Evolutionary conservation across 2,113 vertebrate species (phyloP), one percentile per base, ranked within the genome.

Genomic region (Indicator indicator): DNA sequence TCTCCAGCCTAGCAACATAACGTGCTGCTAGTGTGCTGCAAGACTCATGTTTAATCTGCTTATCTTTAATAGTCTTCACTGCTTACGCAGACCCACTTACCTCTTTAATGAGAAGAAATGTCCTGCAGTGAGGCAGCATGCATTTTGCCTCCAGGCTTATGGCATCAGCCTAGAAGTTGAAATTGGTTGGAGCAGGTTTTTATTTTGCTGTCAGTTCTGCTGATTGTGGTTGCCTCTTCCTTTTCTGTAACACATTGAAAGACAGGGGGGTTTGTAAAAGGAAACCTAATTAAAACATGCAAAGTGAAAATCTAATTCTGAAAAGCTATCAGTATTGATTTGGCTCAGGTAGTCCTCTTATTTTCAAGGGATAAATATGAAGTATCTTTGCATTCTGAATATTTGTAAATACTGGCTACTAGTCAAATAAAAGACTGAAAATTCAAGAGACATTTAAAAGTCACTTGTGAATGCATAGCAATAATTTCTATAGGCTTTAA

Each of bases 31-130:
- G 80, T 17, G 12, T 82, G 93, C 80, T 90, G 85, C 84, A 96
- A 82, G 86, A 33, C 76, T 79, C 15, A 78, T 81, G 89, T 97
- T 97, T 96, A 95, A 96, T 96, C 93, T 96, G 91, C 88, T 95
- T 97, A 86, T 86, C 94, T 94, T 68, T 90, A 96, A 92, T 82
- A 89, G 95, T 89, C 96, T 90, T 72, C 81, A 20, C 86, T 88
- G 92, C 94, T 92, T 94, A 75, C 92, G 78, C 90, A 95, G 94
- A 88, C 92, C 93, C 96, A 90, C 89, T 94, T 97, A 86, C 93
- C 94, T 95, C 91, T 96, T 93, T 96, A 95, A 96, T 96, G 95
- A 96, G 96, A 87, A 93, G 91, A 89, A 95, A 86, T 88, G 82
- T 94, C 94, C 94, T 72, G 80, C 94, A 78, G 96, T 36, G 96